Base-by-base conservation (phyloP, 2,797 vertebrate genomes). In the Leucoraja ocellata region DNA sequence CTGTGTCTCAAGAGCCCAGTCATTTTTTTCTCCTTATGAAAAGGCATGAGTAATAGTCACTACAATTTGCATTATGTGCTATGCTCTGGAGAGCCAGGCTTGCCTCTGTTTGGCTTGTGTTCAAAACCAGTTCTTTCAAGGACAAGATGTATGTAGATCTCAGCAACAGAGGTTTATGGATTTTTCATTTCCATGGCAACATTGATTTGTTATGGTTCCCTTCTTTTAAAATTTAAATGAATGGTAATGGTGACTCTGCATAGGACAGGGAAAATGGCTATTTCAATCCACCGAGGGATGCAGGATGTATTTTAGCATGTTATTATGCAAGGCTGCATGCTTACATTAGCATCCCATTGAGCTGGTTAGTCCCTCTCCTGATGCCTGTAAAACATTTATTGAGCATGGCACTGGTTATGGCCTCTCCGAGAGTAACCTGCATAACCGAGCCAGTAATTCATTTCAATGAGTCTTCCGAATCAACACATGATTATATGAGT, bases 171-270 rank as follows among this genome's bases (percentile, higher is more conserved):
- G 90, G 39, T 25, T 73, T 74, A 16, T 46, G 65, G 32, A 54
- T 46, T 54, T 92, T 92, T 28, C 90, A 76, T 92, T 39, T 28
- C 90, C 90, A 92, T 76, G 90, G 90, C 71, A 92, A 74, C 90
- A 92, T 92, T 54, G 46, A 71, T 92, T 92, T 92, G 90, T 76
- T 92, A 25, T 76, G 46, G 71, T 58, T 92, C 54, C 54, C 74
- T 74, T 54, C 71, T 71, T 92, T 92, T 76, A 76, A 92, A 92
- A 92, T 92, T 58, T 92, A 92, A 92, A 92, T 91, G 88, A 91
- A 91, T 91, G 88, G 36, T 46, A 91, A 73, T 92, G 39, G 90
- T 13, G n/a, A 74, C 90, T 92, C 39, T 36, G 54, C 63, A 36
- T 8, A 10, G 61, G 61, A n/a, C 16, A 7, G 74, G 39, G 68